Evolutionary conservation across 2,113 vertebrate species (phyloP).

Genomic region (Prochilodus magdalenae): DNA sequence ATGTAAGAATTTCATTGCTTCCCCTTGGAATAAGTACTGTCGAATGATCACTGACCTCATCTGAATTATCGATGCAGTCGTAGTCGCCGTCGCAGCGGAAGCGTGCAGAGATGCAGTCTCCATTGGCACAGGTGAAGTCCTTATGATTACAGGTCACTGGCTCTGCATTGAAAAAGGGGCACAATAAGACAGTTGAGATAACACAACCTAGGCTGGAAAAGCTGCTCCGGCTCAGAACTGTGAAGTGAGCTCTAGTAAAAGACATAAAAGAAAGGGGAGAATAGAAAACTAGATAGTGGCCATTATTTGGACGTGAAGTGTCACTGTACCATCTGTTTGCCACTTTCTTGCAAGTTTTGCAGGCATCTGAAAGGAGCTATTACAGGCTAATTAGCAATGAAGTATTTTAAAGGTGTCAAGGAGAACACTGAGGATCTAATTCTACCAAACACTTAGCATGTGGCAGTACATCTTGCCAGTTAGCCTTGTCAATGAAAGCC

Average conservation of each 20-base stretch:
- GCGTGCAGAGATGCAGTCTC: slow-evolving; percentile 93
- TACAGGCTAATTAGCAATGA: slow-evolving; percentile 44
- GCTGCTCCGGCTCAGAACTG: background rate
- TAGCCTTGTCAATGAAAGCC: slow-evolving; percentile 5
- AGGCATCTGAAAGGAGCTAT: slow-evolving; percentile 29
- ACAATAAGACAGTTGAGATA: slow-evolving; percentile 37
- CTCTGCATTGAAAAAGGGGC: slow-evolving; percentile 72
- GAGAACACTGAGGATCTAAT: slow-evolving; percentile 16
- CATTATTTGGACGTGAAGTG: slow-evolving; percentile 31
- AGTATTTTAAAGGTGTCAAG: slow-evolving; percentile 25
- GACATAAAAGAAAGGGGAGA: background rate
- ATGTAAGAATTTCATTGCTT: background rate
- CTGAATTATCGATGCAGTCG: slow-evolving; percentile 94
- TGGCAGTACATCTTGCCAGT: background rate
- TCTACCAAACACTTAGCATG: slow-evolving; percentile 15
- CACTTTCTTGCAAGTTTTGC: slow-evolving; percentile 29
- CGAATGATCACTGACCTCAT: slow-evolving; percentile 82
- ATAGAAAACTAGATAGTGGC: slow-evolving; percentile 6
- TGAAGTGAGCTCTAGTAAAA: background rate
- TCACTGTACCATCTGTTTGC: slow-evolving; percentile 47
- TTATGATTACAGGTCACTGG: slow-evolving; percentile 94
- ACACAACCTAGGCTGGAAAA: background rate
- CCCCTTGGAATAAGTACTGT: background rate
- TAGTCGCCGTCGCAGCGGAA: slow-evolving; percentile 98
- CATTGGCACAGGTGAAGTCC: slow-evolving; percentile 92